A percentile compares a stretch with the other conserved stretches of the same genome.
Evolutionary conservation across 2,797 vertebrate genomes (phyloP).

Genomic region (Acanthurus lineatus): DNA sequence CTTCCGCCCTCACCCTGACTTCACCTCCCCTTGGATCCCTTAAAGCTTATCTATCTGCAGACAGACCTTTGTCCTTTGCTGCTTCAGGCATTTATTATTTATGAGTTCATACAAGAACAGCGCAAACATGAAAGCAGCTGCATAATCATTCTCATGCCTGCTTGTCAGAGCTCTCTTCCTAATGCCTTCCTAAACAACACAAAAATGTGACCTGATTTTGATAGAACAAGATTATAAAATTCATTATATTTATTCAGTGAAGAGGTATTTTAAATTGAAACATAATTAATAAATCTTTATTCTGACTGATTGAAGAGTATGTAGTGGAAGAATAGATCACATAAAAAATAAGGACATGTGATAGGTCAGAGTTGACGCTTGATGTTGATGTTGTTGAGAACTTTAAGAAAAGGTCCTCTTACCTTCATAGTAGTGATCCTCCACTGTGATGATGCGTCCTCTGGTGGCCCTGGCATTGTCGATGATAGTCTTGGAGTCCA

Average conservation of each 20-base stretch:
- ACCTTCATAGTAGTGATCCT: constrained; percentile 98
- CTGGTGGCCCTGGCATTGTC: constrained; percentile 90
- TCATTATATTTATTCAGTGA: neutral
- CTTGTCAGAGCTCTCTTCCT: constrained; percentile 9
- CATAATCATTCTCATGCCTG: constrained; percentile 25
- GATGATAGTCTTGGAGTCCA: constrained; percentile 93
- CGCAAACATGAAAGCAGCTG: constrained; percentile 28
- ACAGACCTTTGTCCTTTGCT: constrained; percentile 20
- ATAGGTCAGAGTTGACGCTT: neutral
- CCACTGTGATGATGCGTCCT: constrained; percentile 94
- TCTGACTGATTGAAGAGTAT: neutral
- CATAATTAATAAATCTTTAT: neutral
- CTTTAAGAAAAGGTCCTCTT: constrained; percentile 27
- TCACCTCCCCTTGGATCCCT: constrained; percentile 6
- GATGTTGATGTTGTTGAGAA: neutral
- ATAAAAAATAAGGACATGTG: neutral
- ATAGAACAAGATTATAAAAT: neutral
- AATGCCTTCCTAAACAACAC: neutral
- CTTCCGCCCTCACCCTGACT: neutral
- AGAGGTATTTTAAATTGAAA: neutral
- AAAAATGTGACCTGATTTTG: constrained; percentile 7
- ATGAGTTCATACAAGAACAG: constrained; percentile 33
- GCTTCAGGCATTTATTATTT: constrained; percentile 33
- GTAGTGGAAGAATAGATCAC: neutral
- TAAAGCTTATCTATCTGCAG: constrained; percentile 13